phyloP scores from a whole-genome alignment of 2,797 vertebrate genomes.

The Sternotherus odoratus region DNA sequence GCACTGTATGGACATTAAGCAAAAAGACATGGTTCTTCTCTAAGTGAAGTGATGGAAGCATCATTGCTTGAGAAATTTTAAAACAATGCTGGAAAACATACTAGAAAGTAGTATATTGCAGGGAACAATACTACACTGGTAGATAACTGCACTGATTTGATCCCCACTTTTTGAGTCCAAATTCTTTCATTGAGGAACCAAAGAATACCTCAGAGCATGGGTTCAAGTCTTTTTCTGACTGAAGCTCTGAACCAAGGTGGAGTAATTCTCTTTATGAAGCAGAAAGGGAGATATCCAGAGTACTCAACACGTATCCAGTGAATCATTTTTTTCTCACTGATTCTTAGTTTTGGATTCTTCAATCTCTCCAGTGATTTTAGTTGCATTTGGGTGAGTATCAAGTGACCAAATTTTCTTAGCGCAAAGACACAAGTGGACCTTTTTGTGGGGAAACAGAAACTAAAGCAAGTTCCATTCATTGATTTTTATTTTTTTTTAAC shows the following conservation, averaged over 20 bases:
- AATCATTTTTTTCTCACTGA: background rate
- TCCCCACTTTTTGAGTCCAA: rapidly evolving
- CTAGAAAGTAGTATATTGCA: background rate
- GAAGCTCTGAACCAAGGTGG: background rate
- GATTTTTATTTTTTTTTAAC: slow-evolving; percentile 35
- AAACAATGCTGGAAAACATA: no score
- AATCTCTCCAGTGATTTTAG: background rate
- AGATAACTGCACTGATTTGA: background rate
- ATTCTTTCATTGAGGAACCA: rapidly evolving
- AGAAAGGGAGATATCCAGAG: rapidly evolving
- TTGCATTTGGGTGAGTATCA: background rate
- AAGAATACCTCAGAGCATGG: background rate
- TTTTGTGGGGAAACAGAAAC: background rate
- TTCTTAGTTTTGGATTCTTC: background rate
- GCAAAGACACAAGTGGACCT: rapidly evolving
- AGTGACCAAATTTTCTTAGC: background rate
- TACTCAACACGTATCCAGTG: background rate
- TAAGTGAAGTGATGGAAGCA: background rate
- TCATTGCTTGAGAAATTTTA: background rate
- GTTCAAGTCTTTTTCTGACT: background rate
- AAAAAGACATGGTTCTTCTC: background rate
- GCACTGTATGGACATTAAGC: background rate
- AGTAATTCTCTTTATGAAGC: background rate
- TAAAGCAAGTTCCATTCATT: background rate
- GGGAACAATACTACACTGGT: background rate